Evolutionary conservation across 2,797 vertebrate species (phyloP).

Genomic region (Hemibagrus guttatus): DNA sequence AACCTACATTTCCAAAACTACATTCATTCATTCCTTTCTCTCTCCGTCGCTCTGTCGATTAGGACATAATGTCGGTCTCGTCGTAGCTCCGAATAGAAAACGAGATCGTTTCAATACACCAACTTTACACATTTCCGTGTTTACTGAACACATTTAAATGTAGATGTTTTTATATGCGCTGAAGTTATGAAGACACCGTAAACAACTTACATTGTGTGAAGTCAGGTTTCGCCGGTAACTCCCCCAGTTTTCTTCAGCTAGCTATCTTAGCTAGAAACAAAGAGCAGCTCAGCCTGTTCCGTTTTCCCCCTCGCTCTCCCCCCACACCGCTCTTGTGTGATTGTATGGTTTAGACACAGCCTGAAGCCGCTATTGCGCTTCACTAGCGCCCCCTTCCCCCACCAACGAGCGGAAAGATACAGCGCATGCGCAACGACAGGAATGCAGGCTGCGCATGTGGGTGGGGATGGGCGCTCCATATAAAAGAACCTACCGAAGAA

Average conservation of each 20-base stretch:
- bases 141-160: background rate
- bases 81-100: slow-evolving; percentile 31
- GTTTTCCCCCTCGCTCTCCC: slow-evolving; percentile 64
- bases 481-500: background rate
- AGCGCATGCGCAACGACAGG: slow-evolving; percentile 60
- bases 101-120: background rate
- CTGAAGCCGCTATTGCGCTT: slow-evolving; percentile 50
- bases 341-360: slow-evolving; percentile 59
- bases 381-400: slow-evolving; percentile 70
- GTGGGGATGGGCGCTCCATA: slow-evolving; percentile 63
- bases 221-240: slow-evolving; percentile 64
- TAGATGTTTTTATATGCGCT: background rate
- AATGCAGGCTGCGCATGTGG: slow-evolving; percentile 4
- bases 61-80: slow-evolving; percentile 62
- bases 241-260: slow-evolving; percentile 68
- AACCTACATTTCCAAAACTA: slow-evolving; percentile 60
- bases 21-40: slow-evolving; percentile 78
- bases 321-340: slow-evolving; percentile 57
- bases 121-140: background rate
- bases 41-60: slow-evolving; percentile 57
- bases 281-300: slow-evolving; percentile 73
- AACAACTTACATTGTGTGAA: slow-evolving; percentile 62
- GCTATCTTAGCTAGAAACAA: slow-evolving; percentile 74
- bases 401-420: slow-evolving; percentile 36
- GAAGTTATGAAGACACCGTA: background rate